These are phyloP conservation scores for Perithous albicinctus DNA, from an alignment of 2,888 invertebrate species.

Conservation along the genomic window DNA sequence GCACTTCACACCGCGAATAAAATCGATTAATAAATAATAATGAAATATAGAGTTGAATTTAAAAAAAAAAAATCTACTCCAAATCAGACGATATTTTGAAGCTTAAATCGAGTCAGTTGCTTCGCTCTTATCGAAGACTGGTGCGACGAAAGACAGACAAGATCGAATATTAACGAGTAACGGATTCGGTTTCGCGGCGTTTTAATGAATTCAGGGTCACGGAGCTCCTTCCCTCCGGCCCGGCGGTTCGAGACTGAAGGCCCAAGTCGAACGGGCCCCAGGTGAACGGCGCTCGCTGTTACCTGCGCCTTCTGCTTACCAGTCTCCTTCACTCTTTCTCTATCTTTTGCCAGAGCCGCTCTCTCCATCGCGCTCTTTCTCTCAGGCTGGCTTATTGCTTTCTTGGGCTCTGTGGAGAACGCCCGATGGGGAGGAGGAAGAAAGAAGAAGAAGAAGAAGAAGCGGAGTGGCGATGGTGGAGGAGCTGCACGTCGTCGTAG, in stretches of 20 bases:
- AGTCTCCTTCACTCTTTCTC: conserved; percentile 52
- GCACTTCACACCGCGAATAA: conserved; percentile 41
- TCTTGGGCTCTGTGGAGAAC: conserved; percentile 27
- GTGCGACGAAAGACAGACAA: background rate
- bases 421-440: conserved; percentile 38
- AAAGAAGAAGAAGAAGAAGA: conserved; percentile 43
- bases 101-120: background rate
- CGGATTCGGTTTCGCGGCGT: conserved; percentile 31
- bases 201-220: conserved; percentile 79
- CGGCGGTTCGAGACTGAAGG: conserved; percentile 83
- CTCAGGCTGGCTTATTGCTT: conserved; percentile 5
- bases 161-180: conserved; percentile 36
- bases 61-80: too few species aligned
- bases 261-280: conserved; percentile 71
- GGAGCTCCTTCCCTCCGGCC: conserved; percentile 84
- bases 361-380: background rate
- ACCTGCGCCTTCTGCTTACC: conserved; percentile 61
- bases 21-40: conserved; percentile 8
- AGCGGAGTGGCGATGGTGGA: conserved; percentile 54
- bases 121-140: background rate
- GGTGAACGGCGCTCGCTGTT: conserved; percentile 79
- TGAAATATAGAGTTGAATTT: background rate
- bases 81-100: too few species aligned
- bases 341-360: conserved; percentile 40
- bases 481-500: conserved; percentile 44